Percentiles rank a stretch among this genome's conserved stretches.
Evolutionary conservation across 2,113 vertebrate species (phyloP).

Genomic region (Oryzias melastigma): DNA sequence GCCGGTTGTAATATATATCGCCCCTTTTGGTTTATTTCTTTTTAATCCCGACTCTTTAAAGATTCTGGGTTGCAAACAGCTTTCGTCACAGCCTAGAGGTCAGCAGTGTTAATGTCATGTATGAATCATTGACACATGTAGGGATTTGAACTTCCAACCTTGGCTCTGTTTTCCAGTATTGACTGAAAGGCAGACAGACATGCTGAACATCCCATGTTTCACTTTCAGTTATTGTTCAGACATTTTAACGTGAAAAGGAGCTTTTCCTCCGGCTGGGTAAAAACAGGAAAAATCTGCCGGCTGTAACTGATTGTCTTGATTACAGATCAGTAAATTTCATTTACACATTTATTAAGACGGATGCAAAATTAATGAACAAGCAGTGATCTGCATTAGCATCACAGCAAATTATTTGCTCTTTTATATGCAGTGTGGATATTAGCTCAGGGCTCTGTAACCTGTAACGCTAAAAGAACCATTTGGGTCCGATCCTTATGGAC

Average conservation of each 20-base stretch:
- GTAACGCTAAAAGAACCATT: no score
- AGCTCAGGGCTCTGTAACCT: no score
- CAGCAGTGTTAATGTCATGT: constrained; percentile 18
- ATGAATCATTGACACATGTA: constrained; percentile 15
- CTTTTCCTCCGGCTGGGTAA: background rate
- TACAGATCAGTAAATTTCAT: background rate
- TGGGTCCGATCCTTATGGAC: no score
- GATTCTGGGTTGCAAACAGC: constrained; percentile 13
- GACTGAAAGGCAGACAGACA: background rate
- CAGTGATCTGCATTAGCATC: background rate
- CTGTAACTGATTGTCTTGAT: background rate
- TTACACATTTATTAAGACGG: background rate
- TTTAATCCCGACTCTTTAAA: constrained; percentile 34
- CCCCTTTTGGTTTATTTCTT: constrained; percentile 20
- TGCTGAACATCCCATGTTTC: background rate
- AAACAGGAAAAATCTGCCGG: background rate
- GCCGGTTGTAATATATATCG: constrained; percentile 38
- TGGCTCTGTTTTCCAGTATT: background rate
- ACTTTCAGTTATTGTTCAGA: no score
- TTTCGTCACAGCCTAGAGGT: constrained; percentile 14
- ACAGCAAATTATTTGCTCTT: background rate
- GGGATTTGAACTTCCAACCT: constrained; percentile 35
- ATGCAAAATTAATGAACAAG: background rate
- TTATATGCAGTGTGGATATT: no score
- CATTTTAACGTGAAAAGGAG: background rate